Evolutionary conservation across 2,797 vertebrate species (phyloP).

Genomic region (Leptatherina wallacei): DNA sequence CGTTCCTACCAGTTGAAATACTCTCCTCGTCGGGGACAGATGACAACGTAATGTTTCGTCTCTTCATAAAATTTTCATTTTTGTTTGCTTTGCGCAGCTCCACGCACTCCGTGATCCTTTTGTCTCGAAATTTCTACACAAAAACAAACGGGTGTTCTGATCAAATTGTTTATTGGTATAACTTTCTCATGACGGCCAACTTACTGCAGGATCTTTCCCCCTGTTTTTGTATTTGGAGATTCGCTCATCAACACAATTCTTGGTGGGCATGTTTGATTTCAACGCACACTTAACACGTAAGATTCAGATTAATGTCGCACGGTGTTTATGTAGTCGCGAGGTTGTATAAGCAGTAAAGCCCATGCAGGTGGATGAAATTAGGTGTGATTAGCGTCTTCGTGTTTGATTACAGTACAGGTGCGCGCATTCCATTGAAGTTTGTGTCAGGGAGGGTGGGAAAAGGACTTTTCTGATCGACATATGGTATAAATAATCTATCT

Average conservation of each 20-base stretch:
- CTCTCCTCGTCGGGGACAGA: slow-evolving; percentile 71
- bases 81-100: slow-evolving; percentile 90
- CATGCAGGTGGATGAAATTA: slow-evolving; percentile 59
- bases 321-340: fast-evolving
- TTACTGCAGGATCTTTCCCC: slow-evolving; percentile 88
- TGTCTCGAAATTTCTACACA: slow-evolving; percentile 84
- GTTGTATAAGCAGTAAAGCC: slow-evolving; percentile 17
- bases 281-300: not conserved
- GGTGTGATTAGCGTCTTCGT: slow-evolving; percentile 21
- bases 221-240: slow-evolving; percentile 90
- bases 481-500: not conserved
- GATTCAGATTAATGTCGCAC: not conserved
- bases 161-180: fast-evolving
- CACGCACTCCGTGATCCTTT: slow-evolving; percentile 79
- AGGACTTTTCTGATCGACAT: not conserved
- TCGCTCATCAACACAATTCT: slow-evolving; percentile 64
- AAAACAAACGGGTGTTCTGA: not conserved
- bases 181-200: not conserved
- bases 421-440: not conserved
- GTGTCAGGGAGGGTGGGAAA: not conserved
- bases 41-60: slow-evolving; percentile 81
- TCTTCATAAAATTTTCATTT: slow-evolving; percentile 88
- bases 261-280: slow-evolving; percentile 79
- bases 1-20: slow-evolving; percentile 63
- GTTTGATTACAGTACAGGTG: not conserved